A percentile compares a stretch with the other conserved stretches of the same genome.
These are phyloP conservation scores for Notarius lentiginosus DNA, from an alignment of 2,113 vertebrate species.

Conservation along the genomic window DNA sequence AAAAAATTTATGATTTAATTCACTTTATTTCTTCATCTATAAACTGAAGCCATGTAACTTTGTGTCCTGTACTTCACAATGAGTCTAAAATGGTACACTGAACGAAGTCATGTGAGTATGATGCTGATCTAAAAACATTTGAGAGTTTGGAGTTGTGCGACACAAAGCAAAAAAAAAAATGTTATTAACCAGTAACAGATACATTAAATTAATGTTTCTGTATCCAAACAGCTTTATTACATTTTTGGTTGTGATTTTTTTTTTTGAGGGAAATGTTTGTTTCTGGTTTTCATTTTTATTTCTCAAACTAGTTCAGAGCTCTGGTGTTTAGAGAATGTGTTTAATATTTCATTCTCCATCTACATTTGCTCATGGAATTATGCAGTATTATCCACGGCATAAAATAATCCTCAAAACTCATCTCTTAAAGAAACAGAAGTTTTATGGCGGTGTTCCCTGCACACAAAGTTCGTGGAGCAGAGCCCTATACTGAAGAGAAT, in stretches of 20 bases:
- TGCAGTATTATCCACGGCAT: conserved; percentile 38
- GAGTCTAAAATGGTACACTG: not conserved
- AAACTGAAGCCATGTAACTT: not conserved
- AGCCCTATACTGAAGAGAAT: too few relatives aligned
- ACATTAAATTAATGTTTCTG: not conserved
- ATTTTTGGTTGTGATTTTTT: not conserved
- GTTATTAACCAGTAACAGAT: not conserved
- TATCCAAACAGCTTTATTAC: not conserved
- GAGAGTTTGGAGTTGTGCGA: not conserved
- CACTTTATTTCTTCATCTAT: too few relatives aligned
- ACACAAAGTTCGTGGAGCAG: too few relatives aligned
- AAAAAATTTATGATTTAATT: too few relatives aligned
- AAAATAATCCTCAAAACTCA: conserved; percentile 31
- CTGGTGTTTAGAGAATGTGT: not conserved
- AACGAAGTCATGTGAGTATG: not conserved
- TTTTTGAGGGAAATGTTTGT: not conserved
- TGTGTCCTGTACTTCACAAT: not conserved
- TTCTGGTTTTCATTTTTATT: not conserved
- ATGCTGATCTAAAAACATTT: not conserved
- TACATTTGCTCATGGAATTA: conserved; percentile 21
- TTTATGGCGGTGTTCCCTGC: not conserved
- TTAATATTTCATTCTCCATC: not conserved
- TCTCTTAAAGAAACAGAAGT: not conserved
- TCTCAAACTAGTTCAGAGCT: not conserved
- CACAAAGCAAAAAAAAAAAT: not conserved